phyloP scores from a whole-genome alignment of 2,797 vertebrate genomes.

The Pantherophis alleghaniensis region DNA sequence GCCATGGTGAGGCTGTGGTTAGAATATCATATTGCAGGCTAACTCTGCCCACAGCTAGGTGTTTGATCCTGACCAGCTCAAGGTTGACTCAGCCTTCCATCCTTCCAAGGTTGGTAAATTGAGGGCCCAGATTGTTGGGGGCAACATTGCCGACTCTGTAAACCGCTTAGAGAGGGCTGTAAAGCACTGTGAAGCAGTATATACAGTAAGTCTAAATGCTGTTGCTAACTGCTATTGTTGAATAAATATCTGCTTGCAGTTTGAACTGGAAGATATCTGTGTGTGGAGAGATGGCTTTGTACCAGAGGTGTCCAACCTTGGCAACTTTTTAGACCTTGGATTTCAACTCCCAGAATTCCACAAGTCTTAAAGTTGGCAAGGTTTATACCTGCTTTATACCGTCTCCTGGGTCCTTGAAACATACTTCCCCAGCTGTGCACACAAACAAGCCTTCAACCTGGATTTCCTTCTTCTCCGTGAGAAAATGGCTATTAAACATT shows the following conservation, averaged over 20 bases:
- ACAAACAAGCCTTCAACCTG: neutral
- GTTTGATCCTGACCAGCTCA: neutral
- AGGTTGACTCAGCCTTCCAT: neutral
- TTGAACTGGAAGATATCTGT: neutral
- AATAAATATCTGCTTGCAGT: neutral
- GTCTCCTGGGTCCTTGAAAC: neutral
- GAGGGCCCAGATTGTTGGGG: neutral
- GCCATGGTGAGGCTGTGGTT: neutral
- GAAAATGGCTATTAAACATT: neutral
- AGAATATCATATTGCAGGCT: neutral
- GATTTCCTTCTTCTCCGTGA: neutral
- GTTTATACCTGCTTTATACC: neutral
- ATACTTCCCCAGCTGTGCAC: neutral
- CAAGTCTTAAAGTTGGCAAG: neutral
- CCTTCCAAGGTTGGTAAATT: neutral
- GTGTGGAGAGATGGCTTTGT: neutral
- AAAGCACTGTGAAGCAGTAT: neutral
- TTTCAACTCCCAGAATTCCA: neutral
- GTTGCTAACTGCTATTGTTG: neutral
- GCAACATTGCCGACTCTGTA: neutral
- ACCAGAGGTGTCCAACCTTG: neutral
- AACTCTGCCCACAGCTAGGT: neutral
- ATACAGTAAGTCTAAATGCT: neutral
- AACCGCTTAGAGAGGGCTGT: neutral
- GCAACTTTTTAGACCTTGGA: neutral